Percentiles rank a stretch among this genome's conserved stretches.
Conservation (phyloP, 2,113 vertebrate genomes). For the Zapus hudsonius region DNA sequence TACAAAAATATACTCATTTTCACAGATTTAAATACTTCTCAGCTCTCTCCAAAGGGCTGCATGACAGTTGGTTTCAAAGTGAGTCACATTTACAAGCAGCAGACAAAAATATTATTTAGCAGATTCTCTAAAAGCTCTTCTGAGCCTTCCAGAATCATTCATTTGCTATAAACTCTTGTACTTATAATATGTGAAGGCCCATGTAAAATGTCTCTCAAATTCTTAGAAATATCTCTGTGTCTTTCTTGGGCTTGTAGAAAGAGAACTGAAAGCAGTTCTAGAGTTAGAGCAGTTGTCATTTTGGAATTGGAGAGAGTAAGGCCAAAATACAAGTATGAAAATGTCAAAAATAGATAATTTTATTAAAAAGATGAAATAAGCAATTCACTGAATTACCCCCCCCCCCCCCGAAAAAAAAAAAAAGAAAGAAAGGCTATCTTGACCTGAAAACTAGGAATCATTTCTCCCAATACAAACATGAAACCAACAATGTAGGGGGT, state of each 20-base stretch:
- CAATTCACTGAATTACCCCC: too few relatives aligned
- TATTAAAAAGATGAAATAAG: too few relatives aligned
- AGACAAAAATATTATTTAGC: conserved; percentile 85
- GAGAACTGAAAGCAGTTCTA: conserved; percentile 37
- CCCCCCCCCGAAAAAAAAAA: too few relatives aligned
- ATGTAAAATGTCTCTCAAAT: conserved; percentile 39
- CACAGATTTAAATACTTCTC: conserved; percentile 80
- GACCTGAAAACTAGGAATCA: conserved; percentile 46
- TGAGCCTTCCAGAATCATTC: conserved; percentile 66
- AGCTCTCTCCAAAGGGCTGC: conserved; percentile 81
- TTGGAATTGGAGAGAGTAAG: background rate
- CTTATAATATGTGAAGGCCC: conserved; percentile 44
- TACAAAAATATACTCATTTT: conserved; percentile 79
- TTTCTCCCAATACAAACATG: background rate
- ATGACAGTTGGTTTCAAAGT: conserved; percentile 85
- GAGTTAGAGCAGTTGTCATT: conserved; percentile 24
- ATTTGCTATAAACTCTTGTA: conserved; percentile 55
- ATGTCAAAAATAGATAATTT: too few relatives aligned
- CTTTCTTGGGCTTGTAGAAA: conserved; percentile 34
- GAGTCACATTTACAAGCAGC: conserved; percentile 81
- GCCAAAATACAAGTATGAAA: too few relatives aligned
- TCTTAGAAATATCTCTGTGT: conserved; percentile 34
- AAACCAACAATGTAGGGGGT: background rate
- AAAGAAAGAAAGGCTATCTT: background rate
- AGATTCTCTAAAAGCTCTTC: conserved; percentile 76